phyloP scores from a whole-genome alignment of 2,797 vertebrate genomes.

The Catostomus latipinnis region DNA sequence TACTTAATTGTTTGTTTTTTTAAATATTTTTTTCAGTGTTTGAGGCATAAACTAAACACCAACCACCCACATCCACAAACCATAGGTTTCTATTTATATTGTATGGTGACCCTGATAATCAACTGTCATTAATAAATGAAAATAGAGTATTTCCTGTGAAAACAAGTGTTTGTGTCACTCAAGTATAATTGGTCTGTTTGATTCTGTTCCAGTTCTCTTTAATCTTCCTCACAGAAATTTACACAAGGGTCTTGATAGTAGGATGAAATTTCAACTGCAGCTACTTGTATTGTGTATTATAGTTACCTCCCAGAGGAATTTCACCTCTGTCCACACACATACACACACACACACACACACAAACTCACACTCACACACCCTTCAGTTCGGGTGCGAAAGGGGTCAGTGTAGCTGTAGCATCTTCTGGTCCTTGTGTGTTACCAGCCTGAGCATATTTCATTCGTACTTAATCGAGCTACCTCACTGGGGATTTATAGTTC shows the following conservation, averaged over 20 bases:
- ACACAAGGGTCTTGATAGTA: slow-evolving; percentile 47
- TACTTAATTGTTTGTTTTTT: too few relatives aligned
- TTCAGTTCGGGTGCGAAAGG: slow-evolving; percentile 39
- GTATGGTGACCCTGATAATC: too few relatives aligned
- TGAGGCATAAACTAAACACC: too few relatives aligned
- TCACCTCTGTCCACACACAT: slow-evolving; percentile 62
- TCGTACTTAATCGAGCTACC: slow-evolving; percentile 23
- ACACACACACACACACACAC: slow-evolving; percentile 32
- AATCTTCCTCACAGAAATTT: neutral
- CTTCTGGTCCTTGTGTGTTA: slow-evolving; percentile 54
- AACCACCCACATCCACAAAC: too few relatives aligned
- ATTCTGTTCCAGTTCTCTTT: neutral
- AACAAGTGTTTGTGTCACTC: neutral
- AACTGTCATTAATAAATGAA: too few relatives aligned
- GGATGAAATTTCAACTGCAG: slow-evolving; percentile 79
- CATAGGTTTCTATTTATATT: too few relatives aligned
- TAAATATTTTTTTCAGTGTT: too few relatives aligned
- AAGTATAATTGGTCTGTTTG: neutral
- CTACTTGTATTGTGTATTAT: slow-evolving; percentile 68
- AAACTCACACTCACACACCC: slow-evolving; percentile 17
- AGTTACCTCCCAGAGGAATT: slow-evolving; percentile 75
- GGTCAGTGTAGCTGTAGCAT: slow-evolving; percentile 49
- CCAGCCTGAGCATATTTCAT: slow-evolving; percentile 50
- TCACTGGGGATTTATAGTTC: slow-evolving; percentile 13
- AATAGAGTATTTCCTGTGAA: too few relatives aligned